These are phyloP conservation scores for Stomorhina lunata DNA, from an alignment of 2,888 invertebrate genomes.

Conservation along the genomic window DNA sequence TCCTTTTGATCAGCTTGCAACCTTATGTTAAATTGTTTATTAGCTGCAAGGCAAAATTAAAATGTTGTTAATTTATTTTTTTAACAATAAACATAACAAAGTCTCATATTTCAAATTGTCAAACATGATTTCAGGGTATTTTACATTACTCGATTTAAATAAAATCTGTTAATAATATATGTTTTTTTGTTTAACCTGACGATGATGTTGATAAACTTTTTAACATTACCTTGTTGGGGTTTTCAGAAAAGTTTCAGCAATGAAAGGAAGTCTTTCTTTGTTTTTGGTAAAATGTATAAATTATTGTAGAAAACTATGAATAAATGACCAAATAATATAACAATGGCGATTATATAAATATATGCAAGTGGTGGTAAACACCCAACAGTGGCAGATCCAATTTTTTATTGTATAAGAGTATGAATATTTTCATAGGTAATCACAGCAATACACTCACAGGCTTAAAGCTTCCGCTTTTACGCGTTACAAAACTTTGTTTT, in stretches of 20 bases:
- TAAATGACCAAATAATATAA: constrained; percentile 35
- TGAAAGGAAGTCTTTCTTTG: too few species aligned
- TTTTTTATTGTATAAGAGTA: too few species aligned
- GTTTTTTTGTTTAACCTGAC: not conserved
- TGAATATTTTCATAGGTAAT: too few species aligned
- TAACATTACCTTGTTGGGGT: not conserved
- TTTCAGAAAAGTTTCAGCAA: too few species aligned
- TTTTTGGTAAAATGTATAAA: not conserved
- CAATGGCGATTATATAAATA: constrained; percentile 45
- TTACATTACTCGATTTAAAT: constrained; percentile 6
- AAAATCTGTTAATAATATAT: not conserved
- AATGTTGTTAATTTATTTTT: not conserved
- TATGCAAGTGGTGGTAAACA: too few species aligned
- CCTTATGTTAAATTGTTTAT: too few species aligned
- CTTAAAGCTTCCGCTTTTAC: constrained; percentile 33
- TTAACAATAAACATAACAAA: not conserved
- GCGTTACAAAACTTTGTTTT: constrained; percentile 18
- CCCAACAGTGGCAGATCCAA: too few species aligned
- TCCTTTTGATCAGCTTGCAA: too few species aligned
- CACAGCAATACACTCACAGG: not conserved
- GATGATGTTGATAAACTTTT: constrained; percentile 26
- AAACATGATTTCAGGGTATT: constrained; percentile 7
- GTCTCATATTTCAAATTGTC: not conserved
- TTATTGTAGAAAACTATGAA: constrained; percentile 25
- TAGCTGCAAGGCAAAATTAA: too few species aligned